Percentiles rank a stretch among this genome's conserved stretches.
Evolutionary conservation across 2,113 vertebrate species (phyloP).

Genomic region (Himantopus leucocephalus): DNA sequence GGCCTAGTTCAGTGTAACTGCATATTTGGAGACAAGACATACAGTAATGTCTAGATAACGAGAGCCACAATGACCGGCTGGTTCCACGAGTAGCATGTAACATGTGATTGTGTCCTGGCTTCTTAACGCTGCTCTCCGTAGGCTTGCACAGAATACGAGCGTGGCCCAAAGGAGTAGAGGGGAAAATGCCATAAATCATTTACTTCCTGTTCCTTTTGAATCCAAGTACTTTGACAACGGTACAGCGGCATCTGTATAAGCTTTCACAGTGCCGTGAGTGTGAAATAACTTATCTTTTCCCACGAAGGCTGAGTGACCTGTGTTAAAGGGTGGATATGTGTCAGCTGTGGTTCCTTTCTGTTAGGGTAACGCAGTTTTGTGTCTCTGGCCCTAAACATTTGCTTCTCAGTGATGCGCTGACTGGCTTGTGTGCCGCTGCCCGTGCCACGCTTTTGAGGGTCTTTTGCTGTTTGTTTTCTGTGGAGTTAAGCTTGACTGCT

Average conservation of each 20-base stretch:
- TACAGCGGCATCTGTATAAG: neutral
- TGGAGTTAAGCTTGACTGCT: neutral
- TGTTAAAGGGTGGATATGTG: neutral
- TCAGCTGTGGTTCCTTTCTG: neutral
- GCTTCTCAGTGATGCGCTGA: accelerated
- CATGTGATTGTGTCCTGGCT: neutral
- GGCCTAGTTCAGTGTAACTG: neutral
- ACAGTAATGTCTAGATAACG: neutral
- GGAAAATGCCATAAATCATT: neutral
- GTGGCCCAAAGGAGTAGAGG: neutral
- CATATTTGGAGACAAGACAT: neutral
- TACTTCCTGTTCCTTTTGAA: neutral
- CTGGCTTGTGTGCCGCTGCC: neutral
- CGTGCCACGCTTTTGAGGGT: accelerated
- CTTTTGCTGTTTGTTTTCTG: neutral
- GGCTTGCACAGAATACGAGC: neutral
- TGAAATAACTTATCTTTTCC: neutral
- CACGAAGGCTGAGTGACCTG: neutral
- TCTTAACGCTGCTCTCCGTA: accelerated
- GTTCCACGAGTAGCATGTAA: neutral
- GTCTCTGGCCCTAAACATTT: neutral
- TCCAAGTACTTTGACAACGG: neutral
- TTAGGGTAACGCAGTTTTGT: accelerated
- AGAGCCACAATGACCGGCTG: neutral
- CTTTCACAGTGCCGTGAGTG: neutral